Evolutionary conservation across 2,113 vertebrate species (phyloP).

Genomic region (Thunnus thynnus): DNA sequence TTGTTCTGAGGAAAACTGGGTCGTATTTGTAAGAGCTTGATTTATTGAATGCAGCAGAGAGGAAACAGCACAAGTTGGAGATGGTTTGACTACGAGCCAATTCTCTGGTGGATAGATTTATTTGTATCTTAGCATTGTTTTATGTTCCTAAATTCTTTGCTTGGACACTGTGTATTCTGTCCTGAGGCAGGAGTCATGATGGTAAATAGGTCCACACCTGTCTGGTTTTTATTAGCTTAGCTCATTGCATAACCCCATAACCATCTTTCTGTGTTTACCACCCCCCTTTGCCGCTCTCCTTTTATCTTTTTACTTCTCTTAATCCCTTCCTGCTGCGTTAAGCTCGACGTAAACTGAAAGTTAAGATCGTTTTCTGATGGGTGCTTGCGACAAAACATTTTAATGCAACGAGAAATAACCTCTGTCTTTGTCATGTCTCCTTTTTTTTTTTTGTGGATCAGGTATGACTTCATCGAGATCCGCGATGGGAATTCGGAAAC

Average conservation of each 20-base stretch:
- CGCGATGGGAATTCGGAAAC: conserved; percentile 91
- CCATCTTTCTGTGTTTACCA: conserved; percentile 47
- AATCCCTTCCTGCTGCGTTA: conserved; percentile 16
- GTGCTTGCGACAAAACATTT: neutral
- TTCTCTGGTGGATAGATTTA: conserved; percentile 38
- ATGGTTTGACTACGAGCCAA: conserved; percentile 36
- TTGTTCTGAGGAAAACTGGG: conserved; percentile 20
- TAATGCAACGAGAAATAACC: neutral
- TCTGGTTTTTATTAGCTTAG: conserved; percentile 66
- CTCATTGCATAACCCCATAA: conserved; percentile 48
- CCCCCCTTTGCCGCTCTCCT: neutral
- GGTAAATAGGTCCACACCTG: conserved; percentile 62
- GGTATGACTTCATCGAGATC: conserved; percentile 98
- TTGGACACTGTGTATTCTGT: conserved; percentile 32
- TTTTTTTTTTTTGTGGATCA: conserved; percentile 62
- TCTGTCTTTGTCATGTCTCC: neutral
- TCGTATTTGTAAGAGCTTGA: conserved; percentile 10
- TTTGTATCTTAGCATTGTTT: conserved; percentile 39
- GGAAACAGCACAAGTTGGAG: conserved; percentile 18
- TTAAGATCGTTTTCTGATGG: neutral
- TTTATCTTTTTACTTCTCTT: conserved; percentile 33
- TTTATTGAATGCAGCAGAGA: conserved; percentile 58
- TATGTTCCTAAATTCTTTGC: conserved; percentile 43
- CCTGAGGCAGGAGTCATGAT: conserved; percentile 43
- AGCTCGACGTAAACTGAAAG: neutral